Percentiles rank a stretch among this genome's conserved stretches.
Evolutionary conservation across 2,888 invertebrate genomes (phyloP).

Genomic region (Thymelicus lineola): DNA sequence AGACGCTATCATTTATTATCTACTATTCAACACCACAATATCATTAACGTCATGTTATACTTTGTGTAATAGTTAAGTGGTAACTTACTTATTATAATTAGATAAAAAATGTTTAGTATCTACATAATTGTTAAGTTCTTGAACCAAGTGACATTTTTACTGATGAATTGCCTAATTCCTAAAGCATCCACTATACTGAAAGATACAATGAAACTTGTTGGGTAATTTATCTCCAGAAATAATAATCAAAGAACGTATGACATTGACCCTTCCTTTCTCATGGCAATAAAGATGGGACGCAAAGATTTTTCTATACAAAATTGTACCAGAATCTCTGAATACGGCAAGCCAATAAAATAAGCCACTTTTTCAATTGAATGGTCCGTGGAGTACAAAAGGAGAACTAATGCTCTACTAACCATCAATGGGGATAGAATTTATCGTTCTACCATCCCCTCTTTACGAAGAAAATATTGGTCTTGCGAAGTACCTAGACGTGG

Average conservation of each 20-base stretch:
- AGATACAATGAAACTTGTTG: background rate
- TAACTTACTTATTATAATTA: no score
- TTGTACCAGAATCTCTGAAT: conserved; percentile 33
- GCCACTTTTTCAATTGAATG: conserved; percentile 69
- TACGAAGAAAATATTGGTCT: conserved; percentile 81
- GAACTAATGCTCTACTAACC: conserved; percentile 81
- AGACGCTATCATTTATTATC: no score
- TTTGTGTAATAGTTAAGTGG: no score
- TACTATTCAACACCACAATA: no score
- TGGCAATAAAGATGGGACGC: conserved; percentile 38
- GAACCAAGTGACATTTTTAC: no score
- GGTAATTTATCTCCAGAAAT: conserved; percentile 12
- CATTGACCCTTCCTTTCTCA: conserved; percentile 22
- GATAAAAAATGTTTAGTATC: no score
- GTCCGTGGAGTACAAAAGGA: conserved; percentile 71
- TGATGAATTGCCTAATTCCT: no score
- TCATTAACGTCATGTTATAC: no score
- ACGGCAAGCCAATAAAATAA: conserved; percentile 58
- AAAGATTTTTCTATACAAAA: conserved; percentile 32
- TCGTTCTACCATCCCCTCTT: conserved; percentile 73
- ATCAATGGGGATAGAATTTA: conserved; percentile 81
- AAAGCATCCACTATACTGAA: no score
- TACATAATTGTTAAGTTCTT: no score
- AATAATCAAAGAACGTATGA: conserved; percentile 31
- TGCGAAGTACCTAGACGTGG: conserved; percentile 80